Conservation (phyloP, 2,797 vertebrate genomes). For the Delichon dasypus region DNA sequence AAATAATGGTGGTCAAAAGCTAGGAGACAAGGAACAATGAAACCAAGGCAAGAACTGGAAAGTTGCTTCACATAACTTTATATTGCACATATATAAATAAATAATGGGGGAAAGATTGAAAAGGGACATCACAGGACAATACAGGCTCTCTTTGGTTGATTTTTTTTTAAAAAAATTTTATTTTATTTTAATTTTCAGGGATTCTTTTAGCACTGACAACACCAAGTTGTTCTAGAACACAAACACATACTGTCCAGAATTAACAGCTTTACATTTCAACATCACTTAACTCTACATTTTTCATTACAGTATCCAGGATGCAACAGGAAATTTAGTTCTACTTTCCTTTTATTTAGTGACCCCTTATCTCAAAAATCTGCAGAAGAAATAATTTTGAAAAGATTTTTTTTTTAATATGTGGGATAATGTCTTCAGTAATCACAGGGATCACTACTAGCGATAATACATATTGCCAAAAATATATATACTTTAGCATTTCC, state of each 20-base stretch:
- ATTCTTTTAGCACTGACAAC: background rate
- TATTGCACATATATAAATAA: background rate
- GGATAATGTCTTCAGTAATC: background rate
- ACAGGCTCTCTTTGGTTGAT: rapidly evolving
- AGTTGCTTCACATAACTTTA: background rate
- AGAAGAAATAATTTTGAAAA: background rate
- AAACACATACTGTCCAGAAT: background rate
- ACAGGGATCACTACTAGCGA: background rate
- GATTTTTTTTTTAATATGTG: background rate
- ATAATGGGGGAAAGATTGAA: background rate
- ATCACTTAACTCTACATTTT: background rate
- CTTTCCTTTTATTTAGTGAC: background rate
- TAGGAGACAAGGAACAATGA: background rate
- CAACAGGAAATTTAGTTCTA: background rate
- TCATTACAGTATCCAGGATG: background rate
- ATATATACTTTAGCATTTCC: background rate
- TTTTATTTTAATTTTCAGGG: background rate
- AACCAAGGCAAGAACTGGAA: background rate
- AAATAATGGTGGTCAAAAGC: background rate
- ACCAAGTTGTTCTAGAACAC: background rate
- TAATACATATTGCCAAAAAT: background rate
- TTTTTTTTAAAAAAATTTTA: background rate
- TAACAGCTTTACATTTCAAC: background rate
- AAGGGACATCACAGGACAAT: background rate
- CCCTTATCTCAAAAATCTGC: background rate